Evolutionary conservation across 2,888 invertebrate genomes (phyloP), one percentile per base, ranked within the genome.

Genomic region (Meganola albula): DNA sequence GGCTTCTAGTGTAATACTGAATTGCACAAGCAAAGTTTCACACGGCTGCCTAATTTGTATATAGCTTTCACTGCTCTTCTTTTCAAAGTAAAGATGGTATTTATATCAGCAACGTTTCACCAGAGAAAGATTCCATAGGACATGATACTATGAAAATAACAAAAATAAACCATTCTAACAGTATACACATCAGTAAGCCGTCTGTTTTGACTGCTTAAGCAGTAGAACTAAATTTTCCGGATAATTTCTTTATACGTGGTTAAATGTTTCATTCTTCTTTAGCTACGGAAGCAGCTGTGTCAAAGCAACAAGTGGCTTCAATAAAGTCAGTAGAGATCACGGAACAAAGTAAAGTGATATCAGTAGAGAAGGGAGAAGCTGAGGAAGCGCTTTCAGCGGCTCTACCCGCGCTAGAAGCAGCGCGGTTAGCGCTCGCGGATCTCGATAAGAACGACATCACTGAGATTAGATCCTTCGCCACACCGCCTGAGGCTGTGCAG

Each of bases 361-460:
- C 88, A 2, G 89, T 89, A 8, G 96, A 97, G 70, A 94, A 96
- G 69, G 88, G 88, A 0, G 96, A 96, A 25, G 97, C 96, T 0
- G 94, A 94, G 63, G 91, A 90, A 46, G 92, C 90, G 0, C 74
- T 97, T 27, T 90, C 90, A 0, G 93, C 92, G 22, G 97, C 96
- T 0, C 73, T 97, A 63, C 97, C 97, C 0, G 95, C 93, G 0
- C 77, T 97, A 1, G 94, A 95, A 58, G 90, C 90, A 6, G 96
- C 97, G 0, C 87, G 93, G 37, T 60, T 90, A 8, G 96, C 97
- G 0, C 83, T 97, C 0, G 88, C 91, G 0, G 94, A 95, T 48
- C 79, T 97, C 24, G 95, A 96, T 29, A 96, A 96, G 75, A 89
- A 92, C 1, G 97, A 97, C 58, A 96, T 97, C 51, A 96, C 96